Conservation (phyloP, 1,140 invertebrate species). For the Sinonovacula constricta region DNA sequence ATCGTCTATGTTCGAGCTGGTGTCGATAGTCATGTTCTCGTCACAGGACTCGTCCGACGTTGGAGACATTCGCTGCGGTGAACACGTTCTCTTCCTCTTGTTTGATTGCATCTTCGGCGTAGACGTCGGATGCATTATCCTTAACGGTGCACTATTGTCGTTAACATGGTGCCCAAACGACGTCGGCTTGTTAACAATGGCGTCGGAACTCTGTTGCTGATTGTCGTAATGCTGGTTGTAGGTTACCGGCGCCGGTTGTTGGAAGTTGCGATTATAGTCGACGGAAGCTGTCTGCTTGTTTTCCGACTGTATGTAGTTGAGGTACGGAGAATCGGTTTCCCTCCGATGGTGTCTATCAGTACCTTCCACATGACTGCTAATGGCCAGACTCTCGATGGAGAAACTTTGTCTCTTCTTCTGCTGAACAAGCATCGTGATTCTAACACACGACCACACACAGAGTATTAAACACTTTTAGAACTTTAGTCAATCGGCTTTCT, state of each 20-base stretch:
- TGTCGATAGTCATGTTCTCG: slow-evolving; percentile 23
- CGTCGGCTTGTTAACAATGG: no score
- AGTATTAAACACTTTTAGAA: background rate
- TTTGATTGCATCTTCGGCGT: slow-evolving; percentile 26
- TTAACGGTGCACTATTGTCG: no score
- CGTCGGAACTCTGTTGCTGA: no score
- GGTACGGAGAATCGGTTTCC: background rate
- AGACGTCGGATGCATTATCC: slow-evolving; percentile 18
- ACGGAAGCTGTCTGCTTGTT: background rate
- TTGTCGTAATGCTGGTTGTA: no score
- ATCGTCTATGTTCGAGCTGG: no score
- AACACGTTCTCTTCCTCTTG: slow-evolving; percentile 28
- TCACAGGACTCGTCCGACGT: slow-evolving; percentile 24
- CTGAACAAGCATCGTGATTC: slow-evolving; percentile 8
- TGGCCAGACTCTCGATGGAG: slow-evolving; percentile 38
- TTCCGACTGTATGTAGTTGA: background rate
- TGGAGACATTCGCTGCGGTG: slow-evolving; percentile 19
- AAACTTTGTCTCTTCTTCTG: slow-evolving; percentile 42
- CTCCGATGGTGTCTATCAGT: background rate
- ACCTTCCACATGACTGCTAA: slow-evolving; percentile 28
- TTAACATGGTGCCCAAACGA: no score
- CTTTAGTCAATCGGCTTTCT: background rate
- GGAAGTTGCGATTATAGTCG: slow-evolving; percentile 25
- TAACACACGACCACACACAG: background rate
- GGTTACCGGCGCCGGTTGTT: no score